Percentiles rank a stretch among this genome's conserved stretches.
phyloP scores from a whole-genome alignment of 1,140 invertebrate genomes.

The Plutomurus gul region DNA sequence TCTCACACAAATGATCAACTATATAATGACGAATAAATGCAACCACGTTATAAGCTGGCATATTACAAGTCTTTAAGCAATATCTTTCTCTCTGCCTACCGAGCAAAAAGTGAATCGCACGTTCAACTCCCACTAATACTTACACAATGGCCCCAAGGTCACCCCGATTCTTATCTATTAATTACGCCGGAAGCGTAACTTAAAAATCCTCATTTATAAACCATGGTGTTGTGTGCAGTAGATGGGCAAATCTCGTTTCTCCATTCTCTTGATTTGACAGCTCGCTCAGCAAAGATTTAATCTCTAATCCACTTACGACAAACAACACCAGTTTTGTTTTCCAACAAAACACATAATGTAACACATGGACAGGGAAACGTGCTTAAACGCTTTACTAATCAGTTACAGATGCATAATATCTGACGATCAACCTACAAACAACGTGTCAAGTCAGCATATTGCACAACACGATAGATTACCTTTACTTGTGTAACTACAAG shows the following conservation, averaged over 20 bases:
- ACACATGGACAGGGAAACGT: background rate
- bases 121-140: background rate
- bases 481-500: too few relatives aligned
- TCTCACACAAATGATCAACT: too few relatives aligned
- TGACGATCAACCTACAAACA: too few relatives aligned
- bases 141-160: slow-evolving; percentile 15
- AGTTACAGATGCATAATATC: background rate
- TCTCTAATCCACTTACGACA: background rate
- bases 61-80: too few relatives aligned
- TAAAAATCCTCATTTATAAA: background rate
- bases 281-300: background rate
- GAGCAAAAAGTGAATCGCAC: background rate
- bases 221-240: background rate
- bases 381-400: background rate
- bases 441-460: too few relatives aligned
- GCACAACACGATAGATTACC: too few relatives aligned
- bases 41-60: too few relatives aligned
- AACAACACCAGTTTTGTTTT: too few relatives aligned
- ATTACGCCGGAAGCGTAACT: slow-evolving; percentile 13
- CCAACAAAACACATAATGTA: background rate
- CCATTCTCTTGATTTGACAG: slow-evolving; percentile 14
- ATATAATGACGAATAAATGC: too few relatives aligned
- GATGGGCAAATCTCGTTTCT: background rate
- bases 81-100: too few relatives aligned
- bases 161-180: slow-evolving; percentile 6